Evolutionary conservation across 2,888 invertebrate species (phyloP), one percentile per base, ranked within the genome.

Genomic region (Metellina segmentata): DNA sequence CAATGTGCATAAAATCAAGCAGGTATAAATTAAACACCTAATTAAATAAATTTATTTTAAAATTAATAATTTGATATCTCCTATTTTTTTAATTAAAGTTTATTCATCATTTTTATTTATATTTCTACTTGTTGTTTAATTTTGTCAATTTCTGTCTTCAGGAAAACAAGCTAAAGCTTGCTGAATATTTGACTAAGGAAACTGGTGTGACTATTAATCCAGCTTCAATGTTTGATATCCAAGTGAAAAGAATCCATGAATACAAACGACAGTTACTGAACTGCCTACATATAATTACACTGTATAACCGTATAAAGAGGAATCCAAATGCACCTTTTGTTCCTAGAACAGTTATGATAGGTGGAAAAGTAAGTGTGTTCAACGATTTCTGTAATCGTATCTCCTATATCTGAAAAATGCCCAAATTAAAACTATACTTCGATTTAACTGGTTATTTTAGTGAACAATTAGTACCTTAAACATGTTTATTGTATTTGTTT

Each of bases 211-310:
- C 97, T 94, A 96, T 99, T 79, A 99, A 99, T 95, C 97, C 98
- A 0, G 97, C 98, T 6, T 99, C 99, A 83, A 97, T 99, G 96
- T 99, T 99, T 95, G 99, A 99, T 95, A 98, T 99, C 93, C 98
- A 98, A 95, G 99, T 99, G 94, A 99, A 99, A 95, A 97, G 99
- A 94, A 99, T 99, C 94, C 99, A 99, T 95, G 99, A 99, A 95
- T 99, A 99, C 96, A 99, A 99, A 95, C 96, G 99, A 7, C 99
- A 99, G 95, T 96, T 99, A 93, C 95, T 99, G 94, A 99, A 99
- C 96, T 98, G 98, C 94, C 96, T 99, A 94, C 99, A 99, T 95
- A 98, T 99, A 94, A 98, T 98, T 94, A 98, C 98, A 0, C 94
- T 99, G 94, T 99, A 99, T 96, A 99, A 99, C 95, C 96, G 99